Evolutionary conservation across 2,888 invertebrate species (phyloP), one percentile per base, ranked within the genome.

Genomic region (Automeris io): DNA sequence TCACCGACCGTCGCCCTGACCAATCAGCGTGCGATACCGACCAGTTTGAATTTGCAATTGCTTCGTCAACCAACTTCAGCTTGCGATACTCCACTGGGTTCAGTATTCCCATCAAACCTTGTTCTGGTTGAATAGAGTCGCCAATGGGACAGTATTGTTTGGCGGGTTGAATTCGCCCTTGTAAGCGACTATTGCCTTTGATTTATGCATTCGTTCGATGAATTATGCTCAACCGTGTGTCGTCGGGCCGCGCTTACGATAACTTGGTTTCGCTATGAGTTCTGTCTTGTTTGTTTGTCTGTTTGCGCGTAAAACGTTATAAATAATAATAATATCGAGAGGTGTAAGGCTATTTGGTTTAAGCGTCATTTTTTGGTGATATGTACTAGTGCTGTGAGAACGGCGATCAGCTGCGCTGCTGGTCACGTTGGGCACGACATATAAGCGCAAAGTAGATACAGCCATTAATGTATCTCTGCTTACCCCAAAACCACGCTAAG

Each of bases 171-270:
- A n/a, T 7, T 16, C 23, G 25, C 46, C 7, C 8, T 51, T 51
- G 49, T 54, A 66, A 64, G 65, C 61, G 57, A 59, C 67, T 71
- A 72, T 73, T 70, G 72, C 63, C 56, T 75, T 74, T 85, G 82
- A 85, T 83, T 83, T 82, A 85, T 81, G 77, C 67, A 71, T 77
- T 70, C 61, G 74, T 83, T 80, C 81, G 71, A 83, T 85, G 80
- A 83, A 74, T 82, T 82, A 83, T 83, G 72, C 70, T 58, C 51
- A 51, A 55, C 57, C 64, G 64, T 68, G 57, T 68, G 77, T 73
- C 78, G 72, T 66, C 70, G 67, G 60, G 61, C 70, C 63, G 58
- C 70, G 62, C 63, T 72, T 61, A 48, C 57, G 75, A 72, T 79
- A 74, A 65, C 61, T 63, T 61, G 42, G 61, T 52, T 55, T 49